phyloP scores from a whole-genome alignment of 2,113 vertebrate species.

The Gasterosteus nipponicus region DNA sequence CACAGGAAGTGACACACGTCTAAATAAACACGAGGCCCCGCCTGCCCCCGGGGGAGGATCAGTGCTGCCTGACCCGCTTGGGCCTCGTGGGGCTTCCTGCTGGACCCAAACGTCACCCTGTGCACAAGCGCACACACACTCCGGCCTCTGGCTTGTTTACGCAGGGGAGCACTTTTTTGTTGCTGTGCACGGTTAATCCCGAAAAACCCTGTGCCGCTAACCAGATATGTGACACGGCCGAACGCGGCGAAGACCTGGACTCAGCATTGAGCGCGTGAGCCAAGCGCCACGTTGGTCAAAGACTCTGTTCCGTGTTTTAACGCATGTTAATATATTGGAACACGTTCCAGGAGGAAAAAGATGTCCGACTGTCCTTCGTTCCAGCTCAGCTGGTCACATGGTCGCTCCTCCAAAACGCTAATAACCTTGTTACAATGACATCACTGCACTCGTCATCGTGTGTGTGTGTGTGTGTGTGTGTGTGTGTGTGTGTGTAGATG shows the following conservation, averaged over 20 bases:
- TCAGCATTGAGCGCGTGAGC: too few species aligned
- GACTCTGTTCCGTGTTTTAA: too few species aligned
- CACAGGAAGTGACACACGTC: not conserved
- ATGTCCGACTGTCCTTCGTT: too few species aligned
- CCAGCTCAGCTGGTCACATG: too few species aligned
- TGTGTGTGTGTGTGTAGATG: not conserved
- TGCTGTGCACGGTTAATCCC: too few species aligned
- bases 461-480: not conserved
- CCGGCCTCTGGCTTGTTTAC: not conserved
- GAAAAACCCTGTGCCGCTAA: too few species aligned
- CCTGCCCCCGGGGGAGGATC: not conserved
- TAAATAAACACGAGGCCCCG: not conserved
- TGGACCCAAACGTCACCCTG: not conserved
- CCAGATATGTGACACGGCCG: too few species aligned
- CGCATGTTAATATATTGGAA: too few species aligned
- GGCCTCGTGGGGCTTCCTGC: constrained; percentile 3
- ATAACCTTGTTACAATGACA: not conserved
- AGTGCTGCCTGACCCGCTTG: not conserved
- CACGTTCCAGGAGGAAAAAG: too few species aligned
- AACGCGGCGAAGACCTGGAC: too few species aligned
- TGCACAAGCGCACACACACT: too few species aligned
- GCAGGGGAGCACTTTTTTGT: not conserved
- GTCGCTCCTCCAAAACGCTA: not conserved
- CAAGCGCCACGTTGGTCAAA: too few species aligned
- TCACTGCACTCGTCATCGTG: not conserved